Base-by-base conservation (phyloP, 2,113 vertebrate genomes). In the Megaleporinus macrocephalus region DNA sequence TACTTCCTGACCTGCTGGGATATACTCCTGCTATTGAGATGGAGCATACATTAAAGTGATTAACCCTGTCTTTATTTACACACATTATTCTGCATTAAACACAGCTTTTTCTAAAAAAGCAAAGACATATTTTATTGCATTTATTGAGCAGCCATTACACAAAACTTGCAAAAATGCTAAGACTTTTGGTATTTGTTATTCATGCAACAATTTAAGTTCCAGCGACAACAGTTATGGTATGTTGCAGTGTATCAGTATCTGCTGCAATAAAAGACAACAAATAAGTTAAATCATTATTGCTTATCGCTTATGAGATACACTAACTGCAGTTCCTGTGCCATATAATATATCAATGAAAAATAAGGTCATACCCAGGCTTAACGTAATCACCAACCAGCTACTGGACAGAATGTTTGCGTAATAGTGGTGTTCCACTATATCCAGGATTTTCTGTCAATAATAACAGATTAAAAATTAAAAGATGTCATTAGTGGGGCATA, bases 21-120 rank as follows among this genome's bases (percentile, higher is more conserved):
- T 29, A 72, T 84, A 72, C 41, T 30, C 57, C 69, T 79, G 72
- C 79, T 61, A 49, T 81, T n/a, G 75, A 59, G 74, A 79, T 16
- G 49, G 49, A 3, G 14, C 49, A 18, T 16, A 12, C 11, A 4
- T 51, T 7, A 14, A 51, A 51, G 16, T 51, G 13, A 51, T 18
- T 72, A 27, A 36, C 44, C 18, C 47, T 13, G 49, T 7, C 24
- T 29, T 3, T 63, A 27, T 27, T 65, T 65, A 65, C 15, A 30
- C 30, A 29, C 15, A 14, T 18, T 27, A 63, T 9, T 44, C 26
- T 65, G 62, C 27, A 65, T 27, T 1, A 65, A 16, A 65, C 4
- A 10, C 26, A 63, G 7, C 61, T 29, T 63, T 29, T 5, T 30
- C 62, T 30, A 30, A 30, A 11, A 22, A 65, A 30, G 4, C 27